These are phyloP conservation scores for Gryllus bimaculatus DNA, from an alignment of 1,140 invertebrate genomes.

Conservation along the genomic window DNA sequence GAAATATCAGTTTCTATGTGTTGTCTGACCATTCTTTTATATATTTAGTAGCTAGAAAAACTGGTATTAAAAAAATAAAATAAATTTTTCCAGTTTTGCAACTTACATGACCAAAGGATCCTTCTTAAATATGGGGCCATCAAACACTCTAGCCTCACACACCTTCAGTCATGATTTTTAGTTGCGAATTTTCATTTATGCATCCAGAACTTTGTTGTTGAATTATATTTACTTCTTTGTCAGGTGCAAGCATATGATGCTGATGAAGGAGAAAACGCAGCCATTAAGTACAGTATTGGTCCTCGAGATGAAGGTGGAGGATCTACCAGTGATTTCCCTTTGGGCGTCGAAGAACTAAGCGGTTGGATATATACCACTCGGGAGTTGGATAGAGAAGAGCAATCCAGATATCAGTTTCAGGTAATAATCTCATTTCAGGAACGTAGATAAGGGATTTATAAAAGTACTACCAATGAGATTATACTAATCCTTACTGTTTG, in stretches of 20 bases:
- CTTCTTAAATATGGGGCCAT: no score
- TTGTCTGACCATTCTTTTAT: no score
- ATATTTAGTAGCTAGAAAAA: no score
- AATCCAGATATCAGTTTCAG: slow-evolving; percentile 71
- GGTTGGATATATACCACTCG: slow-evolving; percentile 85
- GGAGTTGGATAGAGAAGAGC: slow-evolving; percentile 80
- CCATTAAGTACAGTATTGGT: slow-evolving; percentile 61
- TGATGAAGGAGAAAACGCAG: slow-evolving; percentile 78
- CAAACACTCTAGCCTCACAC: no score
- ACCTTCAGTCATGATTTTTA: no score
- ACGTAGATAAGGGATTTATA: neutral
- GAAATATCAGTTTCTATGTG: no score
- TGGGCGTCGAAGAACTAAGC: slow-evolving; percentile 70
- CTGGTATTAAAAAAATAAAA: no score
- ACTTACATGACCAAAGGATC: no score
- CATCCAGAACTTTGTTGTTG: no score
- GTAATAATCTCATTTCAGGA: slow-evolving; percentile 28
- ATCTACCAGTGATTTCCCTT: slow-evolving; percentile 62
- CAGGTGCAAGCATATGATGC: slow-evolving; percentile 84
- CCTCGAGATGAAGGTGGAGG: slow-evolving; percentile 53
- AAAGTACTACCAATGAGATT: no score
- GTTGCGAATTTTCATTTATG: no score
- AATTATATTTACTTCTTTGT: neutral
- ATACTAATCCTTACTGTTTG: neutral
- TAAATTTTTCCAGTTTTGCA: no score